These are phyloP conservation scores for Chloroclysta siterata DNA, from an alignment of 2,888 invertebrate species.

Conservation along the genomic window DNA sequence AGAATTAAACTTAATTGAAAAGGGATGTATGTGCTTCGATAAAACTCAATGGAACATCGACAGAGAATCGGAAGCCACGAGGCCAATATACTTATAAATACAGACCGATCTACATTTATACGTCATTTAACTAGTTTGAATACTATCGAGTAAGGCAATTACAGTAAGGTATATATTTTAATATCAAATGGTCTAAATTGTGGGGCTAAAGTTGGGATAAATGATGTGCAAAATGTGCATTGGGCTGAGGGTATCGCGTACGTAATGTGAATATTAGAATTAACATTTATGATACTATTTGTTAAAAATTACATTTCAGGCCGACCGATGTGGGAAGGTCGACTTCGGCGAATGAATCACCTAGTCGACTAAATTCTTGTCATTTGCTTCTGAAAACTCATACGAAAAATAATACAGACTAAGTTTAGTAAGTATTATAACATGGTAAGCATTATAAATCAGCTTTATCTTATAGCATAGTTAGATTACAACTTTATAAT, in stretches of 20 bases:
- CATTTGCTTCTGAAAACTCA: background rate
- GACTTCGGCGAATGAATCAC: background rate
- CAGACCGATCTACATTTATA: background rate
- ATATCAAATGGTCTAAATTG: background rate
- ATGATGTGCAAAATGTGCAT: background rate
- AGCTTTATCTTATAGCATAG: background rate
- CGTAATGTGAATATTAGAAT: background rate
- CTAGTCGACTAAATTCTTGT: background rate
- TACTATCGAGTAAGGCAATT: conserved; percentile 1
- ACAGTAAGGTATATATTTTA: background rate
- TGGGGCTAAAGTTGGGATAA: background rate
- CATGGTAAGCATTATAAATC: background rate
- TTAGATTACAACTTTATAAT: conserved; percentile 1
- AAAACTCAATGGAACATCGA: conserved; percentile 1
- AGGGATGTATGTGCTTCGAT: background rate
- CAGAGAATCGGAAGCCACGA: conserved; percentile 2
- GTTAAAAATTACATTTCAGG: background rate
- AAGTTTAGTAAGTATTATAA: background rate
- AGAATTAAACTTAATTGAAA: background rate
- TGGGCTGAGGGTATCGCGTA: background rate
- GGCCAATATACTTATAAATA: background rate
- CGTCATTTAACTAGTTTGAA: conserved; percentile 22
- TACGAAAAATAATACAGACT: background rate
- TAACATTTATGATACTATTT: background rate
- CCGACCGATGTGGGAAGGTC: background rate